These are phyloP conservation scores for Calidris pugnax DNA, from an alignment of 2,113 vertebrate genomes.

Conservation along the genomic window DNA sequence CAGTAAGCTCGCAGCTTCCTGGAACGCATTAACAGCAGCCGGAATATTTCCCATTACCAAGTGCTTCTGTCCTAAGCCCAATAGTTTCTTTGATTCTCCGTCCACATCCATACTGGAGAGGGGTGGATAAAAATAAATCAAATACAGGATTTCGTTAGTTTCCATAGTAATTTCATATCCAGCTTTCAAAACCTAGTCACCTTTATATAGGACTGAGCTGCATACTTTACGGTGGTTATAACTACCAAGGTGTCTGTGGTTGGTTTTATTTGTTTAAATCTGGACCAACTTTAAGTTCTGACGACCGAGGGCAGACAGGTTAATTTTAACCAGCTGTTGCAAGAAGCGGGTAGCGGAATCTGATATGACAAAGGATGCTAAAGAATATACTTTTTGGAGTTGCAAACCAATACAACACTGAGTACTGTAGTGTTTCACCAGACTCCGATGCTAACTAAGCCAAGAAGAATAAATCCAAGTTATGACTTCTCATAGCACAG, in stretches of 20 bases:
- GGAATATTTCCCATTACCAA: conserved; percentile 95
- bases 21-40: conserved; percentile 91
- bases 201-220: neutral
- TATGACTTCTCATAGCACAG: neutral
- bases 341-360: rapidly evolving
- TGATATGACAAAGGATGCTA: neutral
- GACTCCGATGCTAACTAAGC: rapidly evolving
- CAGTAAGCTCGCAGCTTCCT: conserved; percentile 94
- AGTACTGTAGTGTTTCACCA: neutral
- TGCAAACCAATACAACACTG: rapidly evolving
- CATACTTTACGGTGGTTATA: rapidly evolving
- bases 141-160: neutral
- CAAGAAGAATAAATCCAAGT: neutral
- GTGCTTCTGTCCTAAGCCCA: conserved; percentile 92
- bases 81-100: conserved; percentile 91
- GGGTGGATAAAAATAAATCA: neutral
- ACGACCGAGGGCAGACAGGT: neutral
- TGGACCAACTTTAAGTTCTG: neutral
- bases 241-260: neutral
- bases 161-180: neutral
- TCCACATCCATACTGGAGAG: conserved; percentile 79
- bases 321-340: neutral
- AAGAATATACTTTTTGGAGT: neutral
- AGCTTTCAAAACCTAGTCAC: neutral
- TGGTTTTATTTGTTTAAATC: neutral